Evolutionary conservation across 2,888 invertebrate species (phyloP), one percentile per base, ranked within the genome.

Genomic region (Drosophila meridiana): DNA sequence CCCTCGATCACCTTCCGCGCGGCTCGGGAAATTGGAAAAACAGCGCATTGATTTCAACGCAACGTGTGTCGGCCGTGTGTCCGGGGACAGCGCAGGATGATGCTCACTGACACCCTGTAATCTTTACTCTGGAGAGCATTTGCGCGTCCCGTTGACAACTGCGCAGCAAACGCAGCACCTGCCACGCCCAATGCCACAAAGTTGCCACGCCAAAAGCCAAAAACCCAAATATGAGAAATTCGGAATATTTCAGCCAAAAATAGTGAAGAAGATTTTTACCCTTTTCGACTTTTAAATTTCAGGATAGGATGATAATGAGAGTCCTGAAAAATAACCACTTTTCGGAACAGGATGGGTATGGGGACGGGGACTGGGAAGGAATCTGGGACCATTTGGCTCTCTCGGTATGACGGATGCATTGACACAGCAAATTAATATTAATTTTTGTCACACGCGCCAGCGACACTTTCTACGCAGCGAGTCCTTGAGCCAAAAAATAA

Each of bases 401-500:
- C 45, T 34, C 26, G 80, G 79, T 74, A 75, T 82, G 87, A 83
- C 83, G 79, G 79, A 80, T 87, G 82, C 90, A 89, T 89, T 91
- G 90, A 91, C 92, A 91, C 77, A 85, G 89, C 89, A 92, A 92
- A 91, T 91, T 91, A 91, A 91, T 91, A 92, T 91, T 91, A 92
- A 91, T 91, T 92, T 91, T 83, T 88, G 88, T 85, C 91, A 90
- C 92, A 92, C 91, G 91, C 89, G 83, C 78, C 78, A 58, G 58
- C 88, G 90, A 89, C 92, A 86, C 75, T 88, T 84, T 78, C 59
- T 59, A 57, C 47, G 50, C 56, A 20, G 59, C 48, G 53, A 38
- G 43, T 69, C 65, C 72, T 58, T 71, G 52, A 38, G 55, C 43
- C 11, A 69, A 90, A 83, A 83, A 86, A 81, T 73, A 86, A 86